Conservation (phyloP, 2,797 vertebrate genomes). For the Micropoecilia bifurca region DNA sequence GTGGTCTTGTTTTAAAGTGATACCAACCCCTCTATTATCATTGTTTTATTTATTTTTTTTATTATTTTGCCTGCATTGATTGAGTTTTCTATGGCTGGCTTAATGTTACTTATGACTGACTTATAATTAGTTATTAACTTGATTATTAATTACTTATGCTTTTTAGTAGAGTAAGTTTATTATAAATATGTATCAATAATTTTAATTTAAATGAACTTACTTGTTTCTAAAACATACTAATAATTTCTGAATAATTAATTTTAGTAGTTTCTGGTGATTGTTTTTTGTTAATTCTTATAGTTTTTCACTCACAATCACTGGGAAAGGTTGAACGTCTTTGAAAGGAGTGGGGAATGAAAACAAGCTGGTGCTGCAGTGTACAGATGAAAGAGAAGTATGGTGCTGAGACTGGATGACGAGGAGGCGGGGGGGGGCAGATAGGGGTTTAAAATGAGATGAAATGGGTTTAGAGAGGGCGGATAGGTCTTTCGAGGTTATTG, state of each 20-base stretch:
- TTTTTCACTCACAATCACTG: conserved; percentile 67
- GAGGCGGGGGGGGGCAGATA: background rate
- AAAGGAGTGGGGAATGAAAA: conserved; percentile 57
- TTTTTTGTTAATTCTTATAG: background rate
- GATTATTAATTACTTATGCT: background rate
- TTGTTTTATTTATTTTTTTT: background rate
- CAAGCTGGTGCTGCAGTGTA: conserved; percentile 44
- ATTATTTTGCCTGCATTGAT: background rate
- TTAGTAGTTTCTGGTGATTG: conserved; percentile 12
- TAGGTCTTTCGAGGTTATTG: conserved; percentile 39
- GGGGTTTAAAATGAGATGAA: conserved; percentile 37
- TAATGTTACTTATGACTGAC: background rate
- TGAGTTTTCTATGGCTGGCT: background rate
- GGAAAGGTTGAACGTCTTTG: conserved; percentile 68
- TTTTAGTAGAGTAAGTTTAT: background rate
- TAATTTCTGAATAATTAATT: conserved; percentile 80
- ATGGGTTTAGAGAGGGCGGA: conserved; percentile 29
- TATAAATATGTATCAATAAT: background rate
- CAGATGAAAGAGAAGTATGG: conserved; percentile 52
- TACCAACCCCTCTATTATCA: background rate
- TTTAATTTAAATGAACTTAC: background rate
- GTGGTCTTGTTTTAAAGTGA: background rate
- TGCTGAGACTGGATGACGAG: conserved; percentile 43
- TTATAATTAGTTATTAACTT: background rate
- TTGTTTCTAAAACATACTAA: conserved; percentile 38